These are phyloP conservation scores for Heloderma charlesbogerti DNA, from an alignment of 2,113 vertebrate species.

Conservation along the genomic window DNA sequence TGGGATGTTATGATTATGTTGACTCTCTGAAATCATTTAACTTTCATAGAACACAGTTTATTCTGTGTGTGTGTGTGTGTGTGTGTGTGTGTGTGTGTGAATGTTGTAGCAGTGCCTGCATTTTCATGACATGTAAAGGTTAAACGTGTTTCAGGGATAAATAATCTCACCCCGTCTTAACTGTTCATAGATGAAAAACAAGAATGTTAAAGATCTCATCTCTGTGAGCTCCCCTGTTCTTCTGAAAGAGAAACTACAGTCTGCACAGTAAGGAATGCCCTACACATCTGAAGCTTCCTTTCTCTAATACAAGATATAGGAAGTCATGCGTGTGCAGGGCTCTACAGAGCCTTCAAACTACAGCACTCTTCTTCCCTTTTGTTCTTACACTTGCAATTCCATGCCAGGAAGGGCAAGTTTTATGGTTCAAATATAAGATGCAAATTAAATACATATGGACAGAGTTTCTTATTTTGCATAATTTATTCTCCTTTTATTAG, in stretches of 20 bases:
- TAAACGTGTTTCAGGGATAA: constrained; percentile 70
- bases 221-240: neutral
- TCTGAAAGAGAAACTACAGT: neutral
- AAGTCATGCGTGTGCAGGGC: too few relatives aligned
- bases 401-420: neutral
- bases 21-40: constrained; percentile 80
- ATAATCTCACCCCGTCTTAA: constrained; percentile 70
- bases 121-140: constrained; percentile 64
- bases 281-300: neutral
- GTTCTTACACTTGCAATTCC: neutral
- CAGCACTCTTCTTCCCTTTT: neutral
- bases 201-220: constrained; percentile 54
- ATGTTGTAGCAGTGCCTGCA: constrained; percentile 62
- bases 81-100: constrained; percentile 34
- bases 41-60: constrained; percentile 75
- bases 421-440: neutral
- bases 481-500: neutral
- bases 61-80: neutral
- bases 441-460: neutral
- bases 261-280: neutral
- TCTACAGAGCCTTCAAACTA: neutral
- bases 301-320: neutral
- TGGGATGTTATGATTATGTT: constrained; percentile 77
- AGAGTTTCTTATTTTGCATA: neutral
- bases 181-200: constrained; percentile 64